phyloP scores from a whole-genome alignment of 2,113 vertebrate species.

The Colius striatus region DNA sequence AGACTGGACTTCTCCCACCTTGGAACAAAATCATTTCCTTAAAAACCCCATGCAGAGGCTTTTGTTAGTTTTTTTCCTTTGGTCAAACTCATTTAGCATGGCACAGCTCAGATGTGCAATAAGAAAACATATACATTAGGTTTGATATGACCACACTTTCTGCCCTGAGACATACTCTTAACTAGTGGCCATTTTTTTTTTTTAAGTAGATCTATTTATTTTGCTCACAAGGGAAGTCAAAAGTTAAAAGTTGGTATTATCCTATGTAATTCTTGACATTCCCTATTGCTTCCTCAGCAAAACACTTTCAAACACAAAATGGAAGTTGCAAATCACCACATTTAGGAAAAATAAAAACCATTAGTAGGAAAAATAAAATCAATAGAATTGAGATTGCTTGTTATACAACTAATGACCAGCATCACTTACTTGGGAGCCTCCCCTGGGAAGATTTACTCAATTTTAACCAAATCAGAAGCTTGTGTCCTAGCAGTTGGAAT shows the following conservation, averaged over 20 bases:
- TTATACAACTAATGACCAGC: not conserved
- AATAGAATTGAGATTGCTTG: fast-evolving
- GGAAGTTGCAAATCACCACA: not conserved
- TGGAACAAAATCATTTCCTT: not conserved
- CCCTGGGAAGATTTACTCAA: not conserved
- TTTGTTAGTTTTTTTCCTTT: not conserved
- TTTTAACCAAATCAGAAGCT: not conserved
- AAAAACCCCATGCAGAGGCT: not conserved
- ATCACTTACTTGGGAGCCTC: not conserved
- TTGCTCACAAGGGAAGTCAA: not conserved
- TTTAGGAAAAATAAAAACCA: not conserved
- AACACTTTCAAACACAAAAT: not conserved
- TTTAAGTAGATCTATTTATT: not conserved
- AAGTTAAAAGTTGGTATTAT: not conserved
- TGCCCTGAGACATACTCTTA: not conserved
- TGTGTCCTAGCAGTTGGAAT: not conserved
- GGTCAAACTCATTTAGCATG: not conserved
- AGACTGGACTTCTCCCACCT: not conserved
- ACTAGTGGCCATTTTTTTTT: not conserved
- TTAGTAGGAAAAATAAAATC: no score
- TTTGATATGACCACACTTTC: not conserved
- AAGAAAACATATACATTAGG: not conserved
- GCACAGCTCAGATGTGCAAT: not conserved
- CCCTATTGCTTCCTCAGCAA: not conserved
- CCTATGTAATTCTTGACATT: not conserved